A percentile compares a stretch with the other conserved stretches of the same genome.
phyloP scores from a whole-genome alignment of 2,113 vertebrate genomes.

The Mungos mungo region DNA sequence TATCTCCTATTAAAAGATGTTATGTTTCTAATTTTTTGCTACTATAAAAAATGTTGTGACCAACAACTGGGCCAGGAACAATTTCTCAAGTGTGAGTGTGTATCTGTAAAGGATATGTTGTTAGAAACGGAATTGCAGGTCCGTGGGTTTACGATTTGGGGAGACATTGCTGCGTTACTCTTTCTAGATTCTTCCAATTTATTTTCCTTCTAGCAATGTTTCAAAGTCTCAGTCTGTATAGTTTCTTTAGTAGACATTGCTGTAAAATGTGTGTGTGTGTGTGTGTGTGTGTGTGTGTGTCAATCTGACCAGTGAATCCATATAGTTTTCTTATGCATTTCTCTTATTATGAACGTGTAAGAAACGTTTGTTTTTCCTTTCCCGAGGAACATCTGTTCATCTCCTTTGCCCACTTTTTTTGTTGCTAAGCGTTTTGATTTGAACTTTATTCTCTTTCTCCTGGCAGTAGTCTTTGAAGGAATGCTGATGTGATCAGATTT shows the following conservation, averaged over 20 bases:
- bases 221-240: too few relatives aligned
- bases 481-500: neutral
- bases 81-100: neutral
- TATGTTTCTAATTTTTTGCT: neutral
- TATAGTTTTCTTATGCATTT: neutral
- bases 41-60: neutral
- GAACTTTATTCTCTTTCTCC: neutral
- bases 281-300: neutral
- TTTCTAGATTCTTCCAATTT: neutral
- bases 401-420: neutral
- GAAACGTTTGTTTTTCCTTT: neutral
- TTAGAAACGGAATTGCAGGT: neutral
- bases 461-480: neutral
- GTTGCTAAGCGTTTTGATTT: neutral
- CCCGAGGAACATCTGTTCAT: neutral
- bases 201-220: accelerated
- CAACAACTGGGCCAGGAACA: neutral
- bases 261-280: neutral
- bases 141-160: neutral
- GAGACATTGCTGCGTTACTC: neutral
- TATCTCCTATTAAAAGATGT: neutral
- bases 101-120: neutral
- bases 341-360: neutral
- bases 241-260: neutral
- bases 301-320: neutral